Conservation (phyloP, 2,113 vertebrate species). For the Circaetus gallicus region DNA sequence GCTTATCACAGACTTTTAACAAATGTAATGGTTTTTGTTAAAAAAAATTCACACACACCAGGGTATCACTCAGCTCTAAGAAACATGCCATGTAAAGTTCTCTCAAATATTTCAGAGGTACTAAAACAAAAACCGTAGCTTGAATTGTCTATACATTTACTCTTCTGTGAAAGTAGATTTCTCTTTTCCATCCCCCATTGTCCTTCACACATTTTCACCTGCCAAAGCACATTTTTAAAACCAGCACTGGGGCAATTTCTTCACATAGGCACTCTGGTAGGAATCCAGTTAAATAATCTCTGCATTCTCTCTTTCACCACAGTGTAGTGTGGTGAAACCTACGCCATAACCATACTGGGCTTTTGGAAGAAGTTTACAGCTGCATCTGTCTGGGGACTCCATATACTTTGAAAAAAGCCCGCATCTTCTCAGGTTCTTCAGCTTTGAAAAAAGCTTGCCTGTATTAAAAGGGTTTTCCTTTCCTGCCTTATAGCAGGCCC, state of each 20-base stretch:
- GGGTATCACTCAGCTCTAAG: background rate
- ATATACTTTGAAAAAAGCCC: background rate
- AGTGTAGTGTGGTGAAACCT: background rate
- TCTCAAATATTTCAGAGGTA: background rate
- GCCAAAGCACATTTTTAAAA: background rate
- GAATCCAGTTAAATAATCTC: background rate
- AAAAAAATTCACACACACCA: background rate
- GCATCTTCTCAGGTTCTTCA: background rate
- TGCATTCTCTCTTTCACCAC: background rate
- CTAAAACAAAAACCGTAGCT: background rate
- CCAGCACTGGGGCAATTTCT: background rate
- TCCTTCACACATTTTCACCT: background rate
- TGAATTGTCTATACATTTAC: background rate
- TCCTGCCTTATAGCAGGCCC: background rate
- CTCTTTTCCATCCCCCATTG: background rate
- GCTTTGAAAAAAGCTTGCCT: background rate
- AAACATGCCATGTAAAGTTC: background rate
- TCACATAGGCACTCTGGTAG: background rate
- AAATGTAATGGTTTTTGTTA: background rate
- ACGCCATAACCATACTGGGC: background rate
- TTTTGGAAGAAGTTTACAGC: background rate
- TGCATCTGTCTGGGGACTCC: background rate
- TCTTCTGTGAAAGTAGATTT: background rate
- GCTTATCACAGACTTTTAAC: background rate
- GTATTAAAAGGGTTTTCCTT: background rate